phyloP scores from a whole-genome alignment of 37 sponge, comb jelly and placozoan species.

The Lycopodina hypogea region DNA sequence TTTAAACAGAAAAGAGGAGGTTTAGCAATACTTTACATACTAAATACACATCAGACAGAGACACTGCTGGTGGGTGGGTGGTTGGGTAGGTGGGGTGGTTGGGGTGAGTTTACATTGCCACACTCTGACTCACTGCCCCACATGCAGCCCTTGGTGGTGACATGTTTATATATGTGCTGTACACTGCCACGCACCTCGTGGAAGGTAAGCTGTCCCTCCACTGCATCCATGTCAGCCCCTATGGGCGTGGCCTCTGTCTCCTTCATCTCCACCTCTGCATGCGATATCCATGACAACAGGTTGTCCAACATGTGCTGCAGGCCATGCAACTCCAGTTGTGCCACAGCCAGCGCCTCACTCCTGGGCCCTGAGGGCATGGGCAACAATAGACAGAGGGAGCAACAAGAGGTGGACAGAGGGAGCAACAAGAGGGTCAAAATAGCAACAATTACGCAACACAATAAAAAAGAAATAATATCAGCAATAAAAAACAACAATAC shows the following conservation, averaged over 20 bases:
- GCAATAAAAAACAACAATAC: too few relatives aligned
- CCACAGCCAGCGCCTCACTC: slow-evolving; percentile 58
- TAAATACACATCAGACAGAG: too few relatives aligned
- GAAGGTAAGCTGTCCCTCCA: slow-evolving; percentile 66
- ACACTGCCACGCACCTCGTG: slow-evolving; percentile 75
- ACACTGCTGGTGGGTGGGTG: too few relatives aligned
- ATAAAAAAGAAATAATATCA: too few relatives aligned
- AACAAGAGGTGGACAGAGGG: background rate
- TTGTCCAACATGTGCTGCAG: slow-evolving; percentile 79
- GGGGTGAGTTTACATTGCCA: too few relatives aligned
- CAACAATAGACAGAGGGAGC: background rate
- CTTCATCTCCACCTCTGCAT: slow-evolving; percentile 66
- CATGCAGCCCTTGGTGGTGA: too few relatives aligned
- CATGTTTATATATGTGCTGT: background rate
- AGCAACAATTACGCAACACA: too few relatives aligned
- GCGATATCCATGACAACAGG: slow-evolving; percentile 73
- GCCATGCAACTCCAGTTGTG: slow-evolving; percentile 66
- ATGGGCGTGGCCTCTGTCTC: slow-evolving; percentile 63
- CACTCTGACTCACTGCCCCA: too few relatives aligned
- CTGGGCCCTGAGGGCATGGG: slow-evolving; percentile 12
- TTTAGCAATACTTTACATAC: too few relatives aligned
- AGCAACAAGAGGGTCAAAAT: too few relatives aligned
- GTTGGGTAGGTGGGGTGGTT: too few relatives aligned
- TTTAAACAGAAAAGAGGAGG: too few relatives aligned
- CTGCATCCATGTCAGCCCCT: slow-evolving; percentile 55